Conservation (phyloP, 2,888 invertebrate genomes). For the Aelia acuminata region DNA sequence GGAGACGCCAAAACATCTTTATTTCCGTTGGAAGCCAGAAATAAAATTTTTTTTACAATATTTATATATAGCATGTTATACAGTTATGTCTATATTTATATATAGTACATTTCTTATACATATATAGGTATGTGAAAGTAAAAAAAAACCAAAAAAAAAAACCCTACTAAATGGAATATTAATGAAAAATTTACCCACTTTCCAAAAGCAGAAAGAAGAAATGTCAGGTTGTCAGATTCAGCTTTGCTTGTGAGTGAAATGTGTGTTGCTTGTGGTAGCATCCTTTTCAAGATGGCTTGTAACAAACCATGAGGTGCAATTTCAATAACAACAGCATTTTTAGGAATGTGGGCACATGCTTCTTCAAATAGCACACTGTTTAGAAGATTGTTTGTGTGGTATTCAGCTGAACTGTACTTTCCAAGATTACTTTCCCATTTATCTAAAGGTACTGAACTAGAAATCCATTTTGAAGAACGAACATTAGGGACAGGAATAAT, state of each 20-base stretch:
- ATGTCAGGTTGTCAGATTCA: conserved; percentile 72
- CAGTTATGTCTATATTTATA: too few relatives aligned
- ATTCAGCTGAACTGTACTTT: conserved; percentile 72
- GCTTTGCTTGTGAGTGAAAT: conserved; percentile 74
- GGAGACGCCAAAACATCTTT: too few relatives aligned
- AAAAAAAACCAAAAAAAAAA: too few relatives aligned
- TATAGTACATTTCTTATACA: too few relatives aligned
- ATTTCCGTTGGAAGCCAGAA: too few relatives aligned
- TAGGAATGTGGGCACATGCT: conserved; percentile 74
- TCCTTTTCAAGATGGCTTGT: conserved; percentile 75
- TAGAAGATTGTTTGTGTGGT: conserved; percentile 74
- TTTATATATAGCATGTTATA: too few relatives aligned
- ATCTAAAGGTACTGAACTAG: conserved; percentile 72
- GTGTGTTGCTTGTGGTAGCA: conserved; percentile 71
- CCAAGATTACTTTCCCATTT: conserved; percentile 72
- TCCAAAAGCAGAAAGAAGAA: conserved; percentile 77
- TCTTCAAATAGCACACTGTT: conserved; percentile 73
- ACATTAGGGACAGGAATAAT: conserved; percentile 70
- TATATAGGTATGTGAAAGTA: too few relatives aligned
- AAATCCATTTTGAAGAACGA: conserved; percentile 74
- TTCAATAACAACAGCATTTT: conserved; percentile 75
- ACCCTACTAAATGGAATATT: too few relatives aligned
- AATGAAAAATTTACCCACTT: too few relatives aligned
- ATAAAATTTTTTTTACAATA: too few relatives aligned
- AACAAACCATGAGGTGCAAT: conserved; percentile 77